phyloP scores from a whole-genome alignment of 2,888 invertebrate species.

The Mycalesis mineus region DNA sequence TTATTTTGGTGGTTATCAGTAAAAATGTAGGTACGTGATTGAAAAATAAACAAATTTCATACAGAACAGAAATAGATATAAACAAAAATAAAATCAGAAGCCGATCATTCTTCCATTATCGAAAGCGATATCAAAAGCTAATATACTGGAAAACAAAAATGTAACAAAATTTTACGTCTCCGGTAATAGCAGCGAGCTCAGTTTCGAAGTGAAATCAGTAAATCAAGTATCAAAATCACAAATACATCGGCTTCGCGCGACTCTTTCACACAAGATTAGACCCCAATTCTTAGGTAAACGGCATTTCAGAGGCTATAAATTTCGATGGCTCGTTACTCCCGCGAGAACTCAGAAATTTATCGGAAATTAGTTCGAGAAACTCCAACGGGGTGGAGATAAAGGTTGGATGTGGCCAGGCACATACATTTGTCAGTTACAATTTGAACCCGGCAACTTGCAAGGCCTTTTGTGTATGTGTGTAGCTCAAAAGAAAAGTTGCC shows the following conservation, averaged over 20 bases:
- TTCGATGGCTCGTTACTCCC: conserved; percentile 65
- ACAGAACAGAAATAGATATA: not conserved
- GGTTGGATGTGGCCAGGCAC: conserved; percentile 30
- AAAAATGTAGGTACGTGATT: no score
- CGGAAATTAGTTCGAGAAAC: conserved; percentile 68
- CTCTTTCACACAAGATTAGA: conserved; percentile 73
- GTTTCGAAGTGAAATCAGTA: conserved; percentile 16
- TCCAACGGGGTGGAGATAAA: conserved; percentile 40
- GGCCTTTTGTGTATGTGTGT: not conserved
- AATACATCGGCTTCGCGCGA: conserved; percentile 46
- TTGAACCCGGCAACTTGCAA: not conserved
- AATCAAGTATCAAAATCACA: conserved; percentile 32
- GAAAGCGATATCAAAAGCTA: conserved; percentile 3
- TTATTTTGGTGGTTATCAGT: no score
- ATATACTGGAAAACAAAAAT: conserved; percentile 13
- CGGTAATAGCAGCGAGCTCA: conserved; percentile 9
- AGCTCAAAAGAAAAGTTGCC: not conserved
- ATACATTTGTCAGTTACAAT: conserved; percentile 26
- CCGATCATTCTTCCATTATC: conserved; percentile 1
- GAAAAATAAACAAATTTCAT: no score
- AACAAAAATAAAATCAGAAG: not conserved
- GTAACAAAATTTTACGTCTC: conserved; percentile 11
- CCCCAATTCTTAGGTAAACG: conserved; percentile 71
- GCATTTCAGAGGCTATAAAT: conserved; percentile 70
- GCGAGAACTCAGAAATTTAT: conserved; percentile 71